Percentiles rank a stretch among this genome's conserved stretches.
phyloP scores from a whole-genome alignment of 2,113 vertebrate species.

The Otis tarda region DNA sequence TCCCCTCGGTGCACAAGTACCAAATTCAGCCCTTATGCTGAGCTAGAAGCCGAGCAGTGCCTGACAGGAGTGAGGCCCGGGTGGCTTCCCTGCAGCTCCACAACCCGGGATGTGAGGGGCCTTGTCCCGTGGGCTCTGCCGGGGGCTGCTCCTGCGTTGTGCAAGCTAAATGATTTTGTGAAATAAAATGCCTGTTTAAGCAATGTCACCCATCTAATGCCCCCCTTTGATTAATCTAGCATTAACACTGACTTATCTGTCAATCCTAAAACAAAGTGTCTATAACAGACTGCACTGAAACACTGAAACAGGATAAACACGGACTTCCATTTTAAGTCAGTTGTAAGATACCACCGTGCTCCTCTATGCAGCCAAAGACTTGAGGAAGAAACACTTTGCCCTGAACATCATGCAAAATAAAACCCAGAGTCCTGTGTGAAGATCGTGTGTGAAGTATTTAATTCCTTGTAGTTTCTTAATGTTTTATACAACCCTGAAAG shows the following conservation, averaged over 20 bases:
- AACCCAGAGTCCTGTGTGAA: fast-evolving
- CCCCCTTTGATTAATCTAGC: fast-evolving
- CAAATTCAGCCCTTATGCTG: neutral
- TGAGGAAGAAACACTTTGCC: neutral
- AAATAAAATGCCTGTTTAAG: neutral
- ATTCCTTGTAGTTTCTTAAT: neutral
- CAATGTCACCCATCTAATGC: neutral
- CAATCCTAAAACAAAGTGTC: neutral
- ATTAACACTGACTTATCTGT: neutral
- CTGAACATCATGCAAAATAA: neutral
- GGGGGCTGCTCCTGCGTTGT: neutral
- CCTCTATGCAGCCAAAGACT: neutral
- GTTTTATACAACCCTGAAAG: neutral
- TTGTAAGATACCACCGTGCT: neutral
- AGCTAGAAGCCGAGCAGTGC: too few relatives aligned
- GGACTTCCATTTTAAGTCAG: neutral
- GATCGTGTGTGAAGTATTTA: too few relatives aligned
- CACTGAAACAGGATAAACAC: neutral
- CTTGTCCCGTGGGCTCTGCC: fast-evolving
- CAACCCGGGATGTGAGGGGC: fast-evolving
- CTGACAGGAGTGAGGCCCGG: fast-evolving
- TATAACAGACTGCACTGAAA: neutral
- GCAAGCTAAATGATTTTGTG: neutral
- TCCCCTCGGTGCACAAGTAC: neutral
- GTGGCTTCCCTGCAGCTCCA: neutral